Conservation (phyloP, 1,140 invertebrate species). For the Aphaenogaster floridana region DNA sequence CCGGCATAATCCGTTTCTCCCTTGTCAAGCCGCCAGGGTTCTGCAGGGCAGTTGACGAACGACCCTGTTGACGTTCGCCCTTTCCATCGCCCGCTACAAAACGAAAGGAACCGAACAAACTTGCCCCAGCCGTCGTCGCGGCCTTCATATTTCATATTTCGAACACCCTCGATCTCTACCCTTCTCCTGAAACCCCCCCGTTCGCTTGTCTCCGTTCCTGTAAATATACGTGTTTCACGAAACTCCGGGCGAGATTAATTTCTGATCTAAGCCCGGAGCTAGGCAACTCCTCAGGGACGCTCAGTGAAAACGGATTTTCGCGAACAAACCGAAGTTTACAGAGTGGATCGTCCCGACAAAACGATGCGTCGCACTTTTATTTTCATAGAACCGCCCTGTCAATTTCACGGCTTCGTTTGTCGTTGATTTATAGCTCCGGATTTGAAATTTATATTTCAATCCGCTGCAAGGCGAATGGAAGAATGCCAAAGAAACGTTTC, state of each 20-base stretch:
- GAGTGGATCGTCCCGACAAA: constrained; percentile 47
- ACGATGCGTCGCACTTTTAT: constrained; percentile 53
- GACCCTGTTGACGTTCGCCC: constrained; percentile 83
- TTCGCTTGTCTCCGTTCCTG: constrained; percentile 64
- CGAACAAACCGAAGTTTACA: constrained; percentile 55
- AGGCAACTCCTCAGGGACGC: constrained; percentile 49
- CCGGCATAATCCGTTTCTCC: constrained; percentile 74
- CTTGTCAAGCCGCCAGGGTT: constrained; percentile 65
- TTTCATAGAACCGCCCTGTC: constrained; percentile 50
- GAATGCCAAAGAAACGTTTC: constrained; percentile 29
- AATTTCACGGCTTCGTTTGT: constrained; percentile 60
- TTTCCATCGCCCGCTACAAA: constrained; percentile 78
- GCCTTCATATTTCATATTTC: constrained; percentile 83
- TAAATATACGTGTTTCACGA: constrained; percentile 63
- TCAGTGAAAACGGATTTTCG: constrained; percentile 63
- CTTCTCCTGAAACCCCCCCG: constrained; percentile 19
- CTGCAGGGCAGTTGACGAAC: constrained; percentile 80
- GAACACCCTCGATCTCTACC: constrained; percentile 74
- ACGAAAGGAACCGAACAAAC: constrained; percentile 74
- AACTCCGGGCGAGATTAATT: constrained; percentile 80
- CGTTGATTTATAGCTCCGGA: constrained; percentile 45
- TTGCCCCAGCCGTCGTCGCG: constrained; percentile 57
- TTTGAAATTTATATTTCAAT: constrained; percentile 58
- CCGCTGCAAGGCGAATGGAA: constrained; percentile 42
- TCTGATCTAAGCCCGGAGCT: constrained; percentile 65